These are phyloP conservation scores for Alaudala cheleensis DNA, from an alignment of 2,113 vertebrate species.

Conservation along the genomic window DNA sequence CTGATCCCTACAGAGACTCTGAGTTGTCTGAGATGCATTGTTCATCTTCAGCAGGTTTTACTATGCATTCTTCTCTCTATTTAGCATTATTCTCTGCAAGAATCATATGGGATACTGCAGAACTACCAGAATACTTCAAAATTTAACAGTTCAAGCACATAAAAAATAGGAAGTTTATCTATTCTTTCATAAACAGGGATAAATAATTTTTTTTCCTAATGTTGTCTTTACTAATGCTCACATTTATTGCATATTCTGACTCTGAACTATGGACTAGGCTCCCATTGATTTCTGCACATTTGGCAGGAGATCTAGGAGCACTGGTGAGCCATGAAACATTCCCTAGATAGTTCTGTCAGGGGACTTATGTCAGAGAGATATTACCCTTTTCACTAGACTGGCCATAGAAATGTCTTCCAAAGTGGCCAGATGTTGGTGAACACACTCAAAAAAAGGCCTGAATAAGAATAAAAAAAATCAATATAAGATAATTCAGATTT, in stretches of 20 bases:
- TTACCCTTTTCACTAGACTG: not conserved
- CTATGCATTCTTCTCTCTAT: not conserved
- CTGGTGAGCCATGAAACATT: not conserved
- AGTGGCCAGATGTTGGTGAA: not conserved
- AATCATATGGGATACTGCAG: not conserved
- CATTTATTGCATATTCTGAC: not conserved
- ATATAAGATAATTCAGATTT: not conserved
- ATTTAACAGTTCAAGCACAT: not conserved
- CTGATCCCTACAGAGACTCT: not conserved
- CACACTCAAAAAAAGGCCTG: not conserved
- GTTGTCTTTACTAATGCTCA: not conserved
- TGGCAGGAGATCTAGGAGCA: not conserved
- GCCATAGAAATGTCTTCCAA: not conserved
- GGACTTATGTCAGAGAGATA: not conserved
- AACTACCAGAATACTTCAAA: not conserved
- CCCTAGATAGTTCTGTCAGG: not conserved
- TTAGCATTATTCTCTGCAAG: not conserved
- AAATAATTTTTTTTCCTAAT: not conserved
- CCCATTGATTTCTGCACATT: rapidly evolving
- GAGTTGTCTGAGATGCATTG: not conserved
- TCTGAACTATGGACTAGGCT: not conserved
- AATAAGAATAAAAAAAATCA: not conserved
- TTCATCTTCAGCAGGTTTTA: not conserved
- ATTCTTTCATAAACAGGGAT: not conserved
- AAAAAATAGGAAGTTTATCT: not conserved